Base-by-base conservation (phyloP, 2,113 vertebrate species). In the Campylomormyrus tamandua region DNA sequence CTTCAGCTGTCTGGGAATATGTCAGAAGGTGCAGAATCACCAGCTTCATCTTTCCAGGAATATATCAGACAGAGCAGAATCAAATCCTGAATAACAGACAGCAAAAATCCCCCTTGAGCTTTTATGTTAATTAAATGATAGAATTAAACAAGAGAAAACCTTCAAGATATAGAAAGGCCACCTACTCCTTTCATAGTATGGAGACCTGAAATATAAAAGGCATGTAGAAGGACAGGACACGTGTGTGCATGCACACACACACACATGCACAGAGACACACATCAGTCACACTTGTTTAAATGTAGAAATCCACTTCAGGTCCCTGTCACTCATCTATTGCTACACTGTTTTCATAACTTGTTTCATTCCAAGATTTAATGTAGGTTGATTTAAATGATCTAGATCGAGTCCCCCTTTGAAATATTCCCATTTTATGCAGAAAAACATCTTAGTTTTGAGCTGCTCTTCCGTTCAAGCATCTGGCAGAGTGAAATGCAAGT, bases 401-500 rank as follows among this genome's bases (percentile, higher is more conserved):
- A 70, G 62, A 13, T 13, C 0, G 10, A 49, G 24, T n/a, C 7
- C 21, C 24, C 24, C 83, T 24, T 49, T n/a, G n/a, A 3, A 42
- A 85, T 11, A n/a, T n/a, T 85, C 45, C 5, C 24, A 48, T 85
- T 85, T 86, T 86, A 86, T 4, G 83, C 42, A 86, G 83, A 27
- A 86, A 86, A 48, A 70, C 24, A 24, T 87, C 46, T 87, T n/a
- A 87, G 31, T 53, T 87, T 87, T 31, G 49, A 87, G 49, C n/a
- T 31, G 2, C n/a, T 53, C n/a, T 53, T 87, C 85, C 27, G 2
- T 35, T 87, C 74, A 31, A 7, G 19, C 85, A 35, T 87, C 49
- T 87, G 85, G 49, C 85, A 83, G 87, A 91, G 50, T 19, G 88
- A 89, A 91, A 91, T 86, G 66, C 88, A 87, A 89, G 89, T 90